Conservation (phyloP, 1,140 invertebrate genomes). For the Acyrthosiphon pisum region DNA sequence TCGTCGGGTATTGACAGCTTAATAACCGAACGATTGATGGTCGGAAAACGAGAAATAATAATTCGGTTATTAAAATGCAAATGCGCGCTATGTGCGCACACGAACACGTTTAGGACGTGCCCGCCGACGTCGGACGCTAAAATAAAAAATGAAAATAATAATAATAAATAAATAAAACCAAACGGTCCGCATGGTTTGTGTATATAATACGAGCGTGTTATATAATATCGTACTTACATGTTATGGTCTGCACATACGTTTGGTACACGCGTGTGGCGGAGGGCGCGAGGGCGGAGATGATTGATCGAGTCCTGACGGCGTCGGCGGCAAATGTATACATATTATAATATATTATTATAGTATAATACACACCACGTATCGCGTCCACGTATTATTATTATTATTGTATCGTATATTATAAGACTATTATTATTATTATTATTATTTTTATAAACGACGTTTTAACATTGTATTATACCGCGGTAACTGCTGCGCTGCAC, state of each 20-base stretch:
- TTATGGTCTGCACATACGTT: neutral
- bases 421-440: constrained; percentile 25
- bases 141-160: neutral
- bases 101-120: constrained; percentile 22
- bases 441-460: neutral
- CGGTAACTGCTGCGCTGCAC: neutral
- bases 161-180: neutral
- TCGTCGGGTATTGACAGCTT: constrained; percentile 46
- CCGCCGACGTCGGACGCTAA: neutral
- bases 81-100: neutral
- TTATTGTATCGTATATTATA: too few relatives aligned
- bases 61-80: constrained; percentile 57
- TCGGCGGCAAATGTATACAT: neutral
- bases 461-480: neutral
- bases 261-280: neutral
- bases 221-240: neutral
- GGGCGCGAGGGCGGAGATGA: constrained; percentile 18
- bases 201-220: neutral
- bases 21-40: constrained; percentile 55
- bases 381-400: neutral
- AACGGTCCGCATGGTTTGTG: neutral
- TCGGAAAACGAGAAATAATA: constrained; percentile 35
- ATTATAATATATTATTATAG: too few relatives aligned
- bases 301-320: constrained; percentile 18
- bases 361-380: neutral